These are phyloP conservation scores for Pseudopleuronectes americanus DNA, from an alignment of 2,797 vertebrate species.

Conservation along the genomic window DNA sequence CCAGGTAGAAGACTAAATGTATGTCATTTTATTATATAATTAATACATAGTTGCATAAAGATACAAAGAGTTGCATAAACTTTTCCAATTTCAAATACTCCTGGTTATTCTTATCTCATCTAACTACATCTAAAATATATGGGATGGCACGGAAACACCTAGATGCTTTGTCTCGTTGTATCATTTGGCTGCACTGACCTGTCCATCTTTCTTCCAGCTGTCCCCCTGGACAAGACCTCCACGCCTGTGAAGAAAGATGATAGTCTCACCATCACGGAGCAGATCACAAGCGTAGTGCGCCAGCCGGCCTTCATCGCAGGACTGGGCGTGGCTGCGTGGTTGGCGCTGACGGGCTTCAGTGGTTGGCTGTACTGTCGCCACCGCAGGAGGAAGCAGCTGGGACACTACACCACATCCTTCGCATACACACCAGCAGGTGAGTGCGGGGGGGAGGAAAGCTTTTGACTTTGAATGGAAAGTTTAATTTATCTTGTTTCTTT, in stretches of 20 bases:
- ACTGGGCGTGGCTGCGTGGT: constrained; percentile 93
- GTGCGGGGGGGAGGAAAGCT: background rate
- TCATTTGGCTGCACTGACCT: background rate
- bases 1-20: too few relatives aligned
- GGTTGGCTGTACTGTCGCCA: constrained; percentile 85
- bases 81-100: too few relatives aligned
- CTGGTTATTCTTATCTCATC: too few relatives aligned
- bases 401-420: constrained; percentile 96
- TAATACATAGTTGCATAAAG: too few relatives aligned
- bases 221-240: constrained; percentile 62
- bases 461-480: background rate
- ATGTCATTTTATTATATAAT: too few relatives aligned
- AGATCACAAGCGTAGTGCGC: constrained; percentile 91
- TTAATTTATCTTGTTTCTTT: background rate
- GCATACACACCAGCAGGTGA: constrained; percentile 93
- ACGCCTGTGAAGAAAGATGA: constrained; percentile 73
- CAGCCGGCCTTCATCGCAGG: constrained; percentile 97
- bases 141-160: too few relatives aligned
- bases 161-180: background rate
- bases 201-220: constrained; percentile 68
- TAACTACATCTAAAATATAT: too few relatives aligned
- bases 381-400: constrained; percentile 91
- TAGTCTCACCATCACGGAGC: constrained; percentile 88
- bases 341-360: constrained; percentile 84
- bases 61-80: too few relatives aligned